These are phyloP conservation scores for Hyles euphorbiae DNA, from an alignment of 1,140 invertebrate genomes.

Conservation along the genomic window DNA sequence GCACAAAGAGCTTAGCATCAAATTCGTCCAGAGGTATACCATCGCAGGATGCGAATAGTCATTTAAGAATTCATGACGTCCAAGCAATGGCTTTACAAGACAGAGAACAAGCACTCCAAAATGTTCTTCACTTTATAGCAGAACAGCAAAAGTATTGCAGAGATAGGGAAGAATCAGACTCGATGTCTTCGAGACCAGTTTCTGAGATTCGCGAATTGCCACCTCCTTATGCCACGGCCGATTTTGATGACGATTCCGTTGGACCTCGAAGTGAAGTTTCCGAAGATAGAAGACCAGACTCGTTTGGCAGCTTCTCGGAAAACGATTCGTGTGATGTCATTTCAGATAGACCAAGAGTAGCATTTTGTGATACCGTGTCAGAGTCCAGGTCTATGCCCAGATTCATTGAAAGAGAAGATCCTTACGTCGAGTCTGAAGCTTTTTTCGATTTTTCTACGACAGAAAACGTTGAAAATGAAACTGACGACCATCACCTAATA, in stretches of 20 bases:
- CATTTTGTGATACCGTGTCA: conserved; percentile 57
- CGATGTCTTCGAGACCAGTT: conserved; percentile 72
- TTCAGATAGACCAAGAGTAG: conserved; percentile 39
- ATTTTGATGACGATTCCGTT: conserved; percentile 66
- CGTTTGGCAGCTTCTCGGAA: conserved; percentile 67
- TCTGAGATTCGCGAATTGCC: conserved; percentile 72
- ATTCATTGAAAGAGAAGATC: conserved; percentile 65
- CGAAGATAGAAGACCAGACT: conserved; percentile 66
- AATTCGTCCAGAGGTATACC: conserved; percentile 80
- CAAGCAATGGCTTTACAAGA: conserved; percentile 73
- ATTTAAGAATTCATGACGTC: conserved; percentile 64
- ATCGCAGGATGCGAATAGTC: conserved; percentile 60
- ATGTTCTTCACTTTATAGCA: conserved; percentile 84
- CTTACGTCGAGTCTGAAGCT: conserved; percentile 62
- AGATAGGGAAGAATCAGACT: conserved; percentile 76
- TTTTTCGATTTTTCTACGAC: conserved; percentile 50
- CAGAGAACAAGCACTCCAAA: conserved; percentile 82
- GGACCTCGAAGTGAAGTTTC: conserved; percentile 66
- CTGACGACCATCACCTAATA: conserved; percentile 58
- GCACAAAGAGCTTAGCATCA: conserved; percentile 86
- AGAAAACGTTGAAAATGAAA: conserved; percentile 66
- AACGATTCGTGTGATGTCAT: conserved; percentile 63
- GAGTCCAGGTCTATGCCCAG: conserved; percentile 60
- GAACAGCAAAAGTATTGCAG: conserved; percentile 84
- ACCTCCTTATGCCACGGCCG: conserved; percentile 64